Percentiles rank a stretch among this genome's conserved stretches.
Conservation (phyloP, 2,797 vertebrate species). For the Kryptopterus vitreolus region DNA sequence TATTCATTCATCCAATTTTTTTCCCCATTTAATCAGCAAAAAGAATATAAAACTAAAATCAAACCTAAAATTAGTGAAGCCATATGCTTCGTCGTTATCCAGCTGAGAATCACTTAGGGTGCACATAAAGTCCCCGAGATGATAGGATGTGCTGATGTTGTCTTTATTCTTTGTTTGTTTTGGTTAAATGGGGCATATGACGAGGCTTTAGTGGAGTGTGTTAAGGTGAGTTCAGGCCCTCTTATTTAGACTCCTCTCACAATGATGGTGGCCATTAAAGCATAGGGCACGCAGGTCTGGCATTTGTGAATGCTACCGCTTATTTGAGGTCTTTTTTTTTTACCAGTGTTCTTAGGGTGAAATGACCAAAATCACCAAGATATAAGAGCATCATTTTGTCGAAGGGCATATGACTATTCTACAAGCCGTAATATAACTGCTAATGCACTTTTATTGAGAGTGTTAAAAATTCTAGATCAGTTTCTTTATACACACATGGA, state of each 20-base stretch:
- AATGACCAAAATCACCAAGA: not conserved
- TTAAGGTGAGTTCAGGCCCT: conserved; percentile 26
- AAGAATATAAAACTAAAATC: not conserved
- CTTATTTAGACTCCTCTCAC: conserved; percentile 40
- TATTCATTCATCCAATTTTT: not conserved
- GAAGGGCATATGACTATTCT: not conserved
- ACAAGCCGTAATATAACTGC: not conserved
- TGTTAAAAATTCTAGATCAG: not conserved
- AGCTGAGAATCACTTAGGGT: not conserved
- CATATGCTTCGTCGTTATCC: conserved; percentile 1
- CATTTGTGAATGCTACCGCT: not conserved
- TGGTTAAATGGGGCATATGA: conserved; percentile 25
- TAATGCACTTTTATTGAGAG: not conserved
- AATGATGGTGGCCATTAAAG: conserved; percentile 56
- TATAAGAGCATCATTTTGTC: conserved; percentile 8
- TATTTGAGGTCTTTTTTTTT: not conserved
- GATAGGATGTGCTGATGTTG: not conserved
- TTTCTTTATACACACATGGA: conserved; percentile 15
- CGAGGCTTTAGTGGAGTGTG: conserved; percentile 38
- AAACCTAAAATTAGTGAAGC: not conserved
- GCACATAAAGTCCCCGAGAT: not conserved
- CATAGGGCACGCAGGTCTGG: conserved; percentile 43
- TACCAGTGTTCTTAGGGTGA: not conserved
- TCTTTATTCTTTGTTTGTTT: conserved; percentile 10
- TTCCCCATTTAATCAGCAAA: not conserved